Percentiles rank a stretch among this genome's conserved stretches.
These are phyloP conservation scores for Orchesella cincta DNA, from an alignment of 1,140 invertebrate species.

Conservation along the genomic window DNA sequence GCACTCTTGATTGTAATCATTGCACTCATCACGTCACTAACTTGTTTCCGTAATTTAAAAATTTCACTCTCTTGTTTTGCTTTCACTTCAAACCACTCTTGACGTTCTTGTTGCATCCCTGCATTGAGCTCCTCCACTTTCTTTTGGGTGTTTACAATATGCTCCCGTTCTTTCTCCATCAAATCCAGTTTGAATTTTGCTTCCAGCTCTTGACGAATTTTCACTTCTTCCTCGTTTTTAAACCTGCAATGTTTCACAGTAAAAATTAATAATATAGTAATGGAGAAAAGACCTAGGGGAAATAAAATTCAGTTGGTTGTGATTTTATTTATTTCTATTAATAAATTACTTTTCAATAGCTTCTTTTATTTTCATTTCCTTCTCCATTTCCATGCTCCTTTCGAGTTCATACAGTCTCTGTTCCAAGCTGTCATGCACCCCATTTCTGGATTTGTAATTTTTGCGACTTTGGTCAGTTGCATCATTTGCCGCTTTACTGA, in stretches of 20 bases:
- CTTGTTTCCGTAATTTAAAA: slow-evolving; percentile 14
- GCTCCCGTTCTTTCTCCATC: slow-evolving; percentile 38
- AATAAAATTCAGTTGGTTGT: not conserved
- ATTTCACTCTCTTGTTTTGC: slow-evolving; percentile 41
- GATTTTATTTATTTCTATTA: slow-evolving; percentile 32
- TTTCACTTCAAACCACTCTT: slow-evolving; percentile 37
- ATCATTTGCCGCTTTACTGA: not conserved
- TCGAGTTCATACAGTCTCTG: slow-evolving; percentile 31
- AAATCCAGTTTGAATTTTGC: slow-evolving; percentile 40
- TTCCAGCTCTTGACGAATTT: slow-evolving; percentile 46
- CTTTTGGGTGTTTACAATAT: not conserved
- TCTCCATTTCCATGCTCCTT: slow-evolving; percentile 38
- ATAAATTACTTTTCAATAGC: slow-evolving; percentile 40
- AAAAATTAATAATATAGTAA: not conserved
- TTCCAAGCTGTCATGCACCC: not conserved
- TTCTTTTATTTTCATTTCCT: slow-evolving; percentile 34
- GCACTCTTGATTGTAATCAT: too few species aligned
- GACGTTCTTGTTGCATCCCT: slow-evolving; percentile 32
- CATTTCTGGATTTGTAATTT: not conserved
- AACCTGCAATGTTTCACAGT: slow-evolving; percentile 35
- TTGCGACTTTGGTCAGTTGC: not conserved
- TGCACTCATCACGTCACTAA: slow-evolving; percentile 1
- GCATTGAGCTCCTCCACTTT: not conserved
- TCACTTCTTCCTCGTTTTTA: slow-evolving; percentile 38
- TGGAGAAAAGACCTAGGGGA: too few species aligned